Percentiles rank a stretch among this genome's conserved stretches.
These are phyloP conservation scores for Diorhabda elongata DNA, from an alignment of 1,140 invertebrate genomes.

Conservation along the genomic window DNA sequence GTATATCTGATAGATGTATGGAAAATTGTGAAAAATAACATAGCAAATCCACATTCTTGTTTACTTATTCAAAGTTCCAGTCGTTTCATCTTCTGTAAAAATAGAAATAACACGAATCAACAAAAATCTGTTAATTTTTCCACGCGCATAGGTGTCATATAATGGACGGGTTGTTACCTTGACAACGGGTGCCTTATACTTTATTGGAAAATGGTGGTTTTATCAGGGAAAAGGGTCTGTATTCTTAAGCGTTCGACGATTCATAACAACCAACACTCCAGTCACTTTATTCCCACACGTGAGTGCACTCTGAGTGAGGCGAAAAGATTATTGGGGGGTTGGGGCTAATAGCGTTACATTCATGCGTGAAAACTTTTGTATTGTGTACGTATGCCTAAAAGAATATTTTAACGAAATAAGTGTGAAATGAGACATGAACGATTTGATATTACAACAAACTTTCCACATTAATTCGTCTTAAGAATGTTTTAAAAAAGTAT, in stretches of 20 bases:
- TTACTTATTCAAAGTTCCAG: no score
- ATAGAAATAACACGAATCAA: no score
- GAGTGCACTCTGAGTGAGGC: slow-evolving; percentile 1
- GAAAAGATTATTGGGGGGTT: slow-evolving; percentile 1
- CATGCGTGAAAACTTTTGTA: background rate
- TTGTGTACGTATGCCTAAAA: background rate
- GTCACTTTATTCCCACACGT: slow-evolving; percentile 1
- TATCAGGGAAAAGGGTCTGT: background rate
- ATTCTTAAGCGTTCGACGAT: background rate
- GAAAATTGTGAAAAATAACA: no score
- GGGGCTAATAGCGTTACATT: background rate
- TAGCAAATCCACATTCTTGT: no score
- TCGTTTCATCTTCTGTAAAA: no score
- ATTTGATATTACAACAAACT: no score
- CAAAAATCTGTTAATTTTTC: no score
- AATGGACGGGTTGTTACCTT: background rate
- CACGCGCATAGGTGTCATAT: background rate
- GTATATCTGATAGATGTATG: no score
- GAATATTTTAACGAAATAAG: background rate
- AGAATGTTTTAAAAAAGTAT: no score
- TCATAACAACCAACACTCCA: background rate
- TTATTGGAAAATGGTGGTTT: background rate
- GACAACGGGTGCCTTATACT: background rate
- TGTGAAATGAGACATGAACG: background rate
- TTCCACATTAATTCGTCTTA: no score